Percentiles rank a stretch among this genome's conserved stretches.
These are phyloP conservation scores for Siniperca knerii DNA, from an alignment of 2,113 vertebrate species.

Conservation along the genomic window DNA sequence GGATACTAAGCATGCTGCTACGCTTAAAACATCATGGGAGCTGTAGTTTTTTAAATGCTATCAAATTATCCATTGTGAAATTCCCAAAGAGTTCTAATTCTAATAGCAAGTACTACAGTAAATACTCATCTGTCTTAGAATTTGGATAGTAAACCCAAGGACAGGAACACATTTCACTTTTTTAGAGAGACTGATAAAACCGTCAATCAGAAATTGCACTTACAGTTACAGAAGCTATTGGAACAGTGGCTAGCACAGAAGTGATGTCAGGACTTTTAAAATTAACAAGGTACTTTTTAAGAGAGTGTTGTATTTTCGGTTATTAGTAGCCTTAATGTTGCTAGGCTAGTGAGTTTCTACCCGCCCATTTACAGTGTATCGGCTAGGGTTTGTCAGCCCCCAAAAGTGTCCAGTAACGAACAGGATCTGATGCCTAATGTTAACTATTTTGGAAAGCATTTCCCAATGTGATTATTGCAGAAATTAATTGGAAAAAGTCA, in stretches of 20 bases:
- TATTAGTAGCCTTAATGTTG: neutral
- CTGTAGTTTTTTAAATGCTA: neutral
- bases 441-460: neutral
- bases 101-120: neutral
- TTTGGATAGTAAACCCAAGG: neutral
- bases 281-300: neutral
- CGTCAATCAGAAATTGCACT: neutral
- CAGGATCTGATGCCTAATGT: neutral
- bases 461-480: neutral
- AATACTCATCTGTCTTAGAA: neutral
- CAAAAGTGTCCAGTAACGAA: neutral
- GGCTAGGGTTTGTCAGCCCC: too few species aligned
- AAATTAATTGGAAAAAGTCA: conserved; percentile 6
- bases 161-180: neutral
- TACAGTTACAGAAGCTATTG: neutral
- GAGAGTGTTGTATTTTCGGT: neutral
- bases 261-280: neutral
- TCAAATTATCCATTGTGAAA: neutral
- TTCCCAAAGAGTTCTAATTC: neutral
- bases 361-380: neutral
- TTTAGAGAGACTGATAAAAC: neutral
- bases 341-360: neutral
- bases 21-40: neutral
- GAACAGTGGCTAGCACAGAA: neutral
- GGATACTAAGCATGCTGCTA: neutral